Base-by-base conservation (phyloP, 2,113 vertebrate species). In the Ophthalmolycus amberensis region DNA sequence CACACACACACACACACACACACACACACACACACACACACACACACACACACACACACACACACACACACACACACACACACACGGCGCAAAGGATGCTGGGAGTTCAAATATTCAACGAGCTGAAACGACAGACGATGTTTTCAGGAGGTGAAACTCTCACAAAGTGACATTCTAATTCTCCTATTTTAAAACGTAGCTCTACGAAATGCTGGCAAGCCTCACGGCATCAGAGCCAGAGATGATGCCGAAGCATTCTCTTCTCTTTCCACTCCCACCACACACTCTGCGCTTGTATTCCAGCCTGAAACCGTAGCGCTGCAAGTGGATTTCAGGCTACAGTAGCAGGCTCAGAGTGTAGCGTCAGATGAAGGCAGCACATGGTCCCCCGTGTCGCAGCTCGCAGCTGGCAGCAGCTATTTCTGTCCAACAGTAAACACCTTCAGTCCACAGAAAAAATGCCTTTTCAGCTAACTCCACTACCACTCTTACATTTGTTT, bases 11-110 rank as follows among this genome's bases (percentile, higher is more conserved):
- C 25, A 25, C 25, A 25, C 25, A 25, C 25, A 25, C 25, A 25
- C 25, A 25, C 25, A 25, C 25, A 25, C 25, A 25, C 25, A n/a
- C n/a, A n/a, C n/a, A n/a, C n/a, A n/a, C n/a, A n/a, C n/a, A n/a
- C n/a, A n/a, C n/a, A n/a, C 87, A 86, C 90, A 77, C 80, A 88
- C 84, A 80, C 46, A 82, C 16, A 71, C 22, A 77, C 58, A 86
- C 69, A 71, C 25, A 27, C 91, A 81, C 80, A 89, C 84, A 82
- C 38, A 77, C 16, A 79, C 20, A 77, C 58, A 84, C 48, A 71
- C 1, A 25, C 54, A 11, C 0, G 64, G 27, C 80, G 84, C 18
- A 67, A 68, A 87, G 85, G 82, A 88, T 88, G 77, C 88, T 88
- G 90, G 82, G 82, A 84, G 58, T 4, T 68, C 27, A 78, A n/a